A percentile compares a stretch with the other conserved stretches of the same genome.
phyloP scores from a whole-genome alignment of 2,113 vertebrate species.

The Cervus canadensis region DNA sequence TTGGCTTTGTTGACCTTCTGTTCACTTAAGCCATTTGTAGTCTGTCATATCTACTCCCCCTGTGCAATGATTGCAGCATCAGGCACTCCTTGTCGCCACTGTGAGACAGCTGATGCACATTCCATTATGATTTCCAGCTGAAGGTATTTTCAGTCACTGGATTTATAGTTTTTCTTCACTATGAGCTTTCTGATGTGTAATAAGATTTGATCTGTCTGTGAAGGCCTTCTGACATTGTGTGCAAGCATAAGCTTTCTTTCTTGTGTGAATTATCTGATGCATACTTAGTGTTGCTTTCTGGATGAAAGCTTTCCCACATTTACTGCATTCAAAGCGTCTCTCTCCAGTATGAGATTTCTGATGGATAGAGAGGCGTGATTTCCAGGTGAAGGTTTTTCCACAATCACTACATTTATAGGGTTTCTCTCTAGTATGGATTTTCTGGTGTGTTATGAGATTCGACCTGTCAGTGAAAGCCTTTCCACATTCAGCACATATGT shows the following conservation, averaged over 20 bases:
- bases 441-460: constrained; percentile 65
- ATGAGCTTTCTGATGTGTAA: constrained; percentile 58
- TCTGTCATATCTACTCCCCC: neutral
- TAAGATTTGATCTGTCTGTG: constrained; percentile 45
- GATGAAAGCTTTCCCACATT: constrained; percentile 69
- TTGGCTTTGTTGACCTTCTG: neutral
- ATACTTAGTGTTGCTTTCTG: constrained; percentile 59
- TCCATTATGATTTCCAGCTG: neutral
- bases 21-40: neutral
- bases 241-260: constrained; percentile 54
- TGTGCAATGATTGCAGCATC: neutral
- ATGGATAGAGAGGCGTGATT: constrained; percentile 58
- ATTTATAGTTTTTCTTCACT: constrained; percentile 35
- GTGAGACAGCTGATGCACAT: neutral
- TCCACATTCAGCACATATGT: constrained; percentile 63
- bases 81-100: neutral
- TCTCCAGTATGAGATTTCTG: constrained; percentile 71
- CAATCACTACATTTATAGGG: constrained; percentile 66
- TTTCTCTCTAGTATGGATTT: constrained; percentile 66
- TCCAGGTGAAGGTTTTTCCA: constrained; percentile 67
- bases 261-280: constrained; percentile 61
- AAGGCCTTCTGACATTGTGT: constrained; percentile 64
- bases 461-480: constrained; percentile 61
- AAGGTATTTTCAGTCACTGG: neutral
- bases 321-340: constrained; percentile 50